Conservation (phyloP, 2,888 invertebrate genomes). For the Nomada lathburiana region DNA sequence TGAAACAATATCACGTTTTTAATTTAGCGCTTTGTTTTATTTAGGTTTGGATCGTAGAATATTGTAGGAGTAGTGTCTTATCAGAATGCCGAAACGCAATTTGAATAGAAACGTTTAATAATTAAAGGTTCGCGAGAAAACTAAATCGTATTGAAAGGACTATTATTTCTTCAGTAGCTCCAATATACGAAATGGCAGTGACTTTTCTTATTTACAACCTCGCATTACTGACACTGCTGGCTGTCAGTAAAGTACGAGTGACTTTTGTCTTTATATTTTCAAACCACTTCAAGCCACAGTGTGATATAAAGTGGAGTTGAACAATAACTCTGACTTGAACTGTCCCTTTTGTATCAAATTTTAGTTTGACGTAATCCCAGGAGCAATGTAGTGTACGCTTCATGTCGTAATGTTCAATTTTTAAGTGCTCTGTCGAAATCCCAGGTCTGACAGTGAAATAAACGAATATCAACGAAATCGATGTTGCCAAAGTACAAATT, state of each 20-base stretch:
- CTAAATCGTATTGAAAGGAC: background rate
- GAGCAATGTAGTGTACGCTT: slow-evolving; percentile 10
- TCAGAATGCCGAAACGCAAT: background rate
- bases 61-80: too few species aligned
- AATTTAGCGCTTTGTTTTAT: too few species aligned
- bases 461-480: background rate
- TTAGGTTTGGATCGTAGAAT: background rate
- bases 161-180: background rate
- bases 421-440: slow-evolving; percentile 9
- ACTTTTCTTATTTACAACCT: background rate
- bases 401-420: slow-evolving; percentile 7
- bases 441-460: background rate
- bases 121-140: background rate
- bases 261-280: slow-evolving; percentile 12
- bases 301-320: background rate
- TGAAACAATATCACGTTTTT: too few species aligned
- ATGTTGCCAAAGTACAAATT: background rate
- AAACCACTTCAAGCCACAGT: background rate
- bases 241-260: background rate
- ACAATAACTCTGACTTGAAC: slow-evolving; percentile 19
- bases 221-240: background rate
- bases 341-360: slow-evolving; percentile 34
- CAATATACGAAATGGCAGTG: background rate
- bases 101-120: background rate
- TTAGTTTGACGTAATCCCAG: slow-evolving; percentile 8